phyloP scores from a whole-genome alignment of 2,113 vertebrate species.

The Dromas ardeola region DNA sequence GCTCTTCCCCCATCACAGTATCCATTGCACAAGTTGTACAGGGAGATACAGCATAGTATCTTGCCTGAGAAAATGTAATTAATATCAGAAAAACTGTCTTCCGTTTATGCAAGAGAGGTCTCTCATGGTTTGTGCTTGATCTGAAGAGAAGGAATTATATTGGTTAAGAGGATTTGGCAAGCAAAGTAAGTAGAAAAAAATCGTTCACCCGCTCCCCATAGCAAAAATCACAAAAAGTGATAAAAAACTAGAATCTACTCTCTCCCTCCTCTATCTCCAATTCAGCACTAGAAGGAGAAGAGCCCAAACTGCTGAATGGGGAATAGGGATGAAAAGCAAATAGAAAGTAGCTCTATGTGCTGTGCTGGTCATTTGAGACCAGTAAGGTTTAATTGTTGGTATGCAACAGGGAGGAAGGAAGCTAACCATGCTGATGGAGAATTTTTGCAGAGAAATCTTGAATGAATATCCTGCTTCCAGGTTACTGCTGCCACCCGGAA shows the following conservation, averaged over 20 bases:
- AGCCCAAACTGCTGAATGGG: neutral
- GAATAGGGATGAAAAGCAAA: neutral
- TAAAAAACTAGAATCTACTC: neutral
- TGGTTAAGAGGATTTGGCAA: neutral
- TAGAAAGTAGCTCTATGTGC: neutral
- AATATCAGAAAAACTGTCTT: neutral
- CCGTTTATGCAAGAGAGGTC: neutral
- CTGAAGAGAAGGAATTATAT: neutral
- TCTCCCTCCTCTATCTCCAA: neutral
- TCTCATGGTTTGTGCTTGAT: neutral
- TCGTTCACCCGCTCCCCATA: neutral
- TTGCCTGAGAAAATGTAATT: neutral
- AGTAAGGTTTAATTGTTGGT: neutral
- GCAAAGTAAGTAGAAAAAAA: neutral
- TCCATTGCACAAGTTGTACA: neutral
- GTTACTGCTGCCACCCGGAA: neutral
- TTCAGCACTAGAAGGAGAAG: neutral
- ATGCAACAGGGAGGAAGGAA: neutral
- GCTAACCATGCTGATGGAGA: neutral
- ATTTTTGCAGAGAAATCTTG: neutral
- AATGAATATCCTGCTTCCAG: neutral
- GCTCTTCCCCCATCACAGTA: neutral
- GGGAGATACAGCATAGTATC: neutral
- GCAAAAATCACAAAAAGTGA: neutral
- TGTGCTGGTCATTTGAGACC: neutral